These are phyloP conservation scores for Paedocypris micromegethes DNA, from an alignment of 2,797 vertebrate genomes.

Conservation along the genomic window DNA sequence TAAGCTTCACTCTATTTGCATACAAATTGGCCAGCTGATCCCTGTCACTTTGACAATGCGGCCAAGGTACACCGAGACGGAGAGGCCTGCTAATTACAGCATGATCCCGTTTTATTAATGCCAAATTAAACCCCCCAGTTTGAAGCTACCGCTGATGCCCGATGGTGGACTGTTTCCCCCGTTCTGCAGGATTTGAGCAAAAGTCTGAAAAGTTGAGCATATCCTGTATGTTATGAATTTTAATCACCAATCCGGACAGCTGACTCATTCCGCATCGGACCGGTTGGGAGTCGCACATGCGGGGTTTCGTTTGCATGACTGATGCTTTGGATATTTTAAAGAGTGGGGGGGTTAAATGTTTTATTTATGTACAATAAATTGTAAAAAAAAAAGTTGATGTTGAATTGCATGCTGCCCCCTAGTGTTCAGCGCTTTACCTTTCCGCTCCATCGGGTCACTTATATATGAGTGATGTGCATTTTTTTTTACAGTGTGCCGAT, in stretches of 20 bases:
- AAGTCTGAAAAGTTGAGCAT: slow-evolving; percentile 34
- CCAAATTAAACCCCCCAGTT: slow-evolving; percentile 2
- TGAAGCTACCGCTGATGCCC: neutral
- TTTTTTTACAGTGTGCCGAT: too few relatives aligned
- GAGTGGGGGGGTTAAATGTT: too few relatives aligned
- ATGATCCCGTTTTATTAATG: slow-evolving; percentile 22
- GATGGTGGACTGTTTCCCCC: slow-evolving; percentile 21
- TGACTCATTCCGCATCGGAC: slow-evolving; percentile 44
- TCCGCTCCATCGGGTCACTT: neutral
- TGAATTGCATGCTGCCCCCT: slow-evolving; percentile 49
- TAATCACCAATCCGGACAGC: slow-evolving; percentile 39
- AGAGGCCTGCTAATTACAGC: slow-evolving; percentile 34
- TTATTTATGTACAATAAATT: too few relatives aligned
- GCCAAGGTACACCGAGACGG: slow-evolving; percentile 32
- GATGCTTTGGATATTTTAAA: too few relatives aligned
- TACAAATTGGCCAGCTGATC: slow-evolving; percentile 56
- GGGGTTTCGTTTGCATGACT: too few relatives aligned
- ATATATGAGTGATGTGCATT: too few relatives aligned
- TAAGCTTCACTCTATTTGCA: slow-evolving; percentile 50
- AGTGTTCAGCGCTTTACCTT: slow-evolving; percentile 41
- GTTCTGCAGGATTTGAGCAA: slow-evolving; percentile 17
- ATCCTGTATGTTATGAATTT: slow-evolving; percentile 37
- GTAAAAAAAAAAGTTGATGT: neutral
- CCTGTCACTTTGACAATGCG: slow-evolving; percentile 47
- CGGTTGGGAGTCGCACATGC: neutral